These are phyloP conservation scores for Aptenodytes forsteri DNA, from an alignment of 2,113 vertebrate genomes.

Conservation along the genomic window DNA sequence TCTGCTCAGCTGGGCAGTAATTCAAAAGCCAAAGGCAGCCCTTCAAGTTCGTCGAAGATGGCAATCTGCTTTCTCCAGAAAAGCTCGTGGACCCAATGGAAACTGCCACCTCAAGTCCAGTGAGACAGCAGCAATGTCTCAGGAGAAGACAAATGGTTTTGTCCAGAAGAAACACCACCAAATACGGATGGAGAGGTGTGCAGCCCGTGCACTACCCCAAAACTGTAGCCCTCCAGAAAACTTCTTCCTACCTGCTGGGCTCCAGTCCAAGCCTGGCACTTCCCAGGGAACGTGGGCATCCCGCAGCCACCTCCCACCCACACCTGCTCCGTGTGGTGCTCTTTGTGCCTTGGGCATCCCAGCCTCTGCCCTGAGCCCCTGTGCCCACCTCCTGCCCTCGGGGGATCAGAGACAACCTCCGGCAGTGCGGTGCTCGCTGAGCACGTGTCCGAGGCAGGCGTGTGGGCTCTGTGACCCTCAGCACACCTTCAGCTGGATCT, in stretches of 20 bases:
- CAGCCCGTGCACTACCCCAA: rapidly evolving
- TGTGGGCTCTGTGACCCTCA: neutral
- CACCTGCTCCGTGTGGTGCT: rapidly evolving
- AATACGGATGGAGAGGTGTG: neutral
- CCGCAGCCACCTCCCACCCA: neutral
- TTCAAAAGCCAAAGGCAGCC: neutral
- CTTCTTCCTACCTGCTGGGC: neutral
- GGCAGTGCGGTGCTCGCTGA: rapidly evolving
- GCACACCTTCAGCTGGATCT: neutral
- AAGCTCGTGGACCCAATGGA: rapidly evolving
- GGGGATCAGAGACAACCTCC: neutral
- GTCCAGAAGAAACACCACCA: neutral
- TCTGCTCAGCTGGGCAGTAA: neutral
- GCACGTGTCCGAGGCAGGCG: rapidly evolving
- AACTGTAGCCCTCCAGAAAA: neutral
- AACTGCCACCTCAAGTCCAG: neutral
- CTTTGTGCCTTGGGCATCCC: rapidly evolving
- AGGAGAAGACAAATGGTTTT: neutral
- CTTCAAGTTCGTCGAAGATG: neutral
- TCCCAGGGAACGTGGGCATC: neutral
- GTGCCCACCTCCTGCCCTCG: rapidly evolving
- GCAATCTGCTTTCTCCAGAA: neutral
- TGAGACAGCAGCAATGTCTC: neutral
- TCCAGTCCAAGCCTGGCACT: neutral
- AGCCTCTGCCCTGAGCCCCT: neutral